Evolutionary conservation across 2,113 vertebrate genomes (phyloP).

Genomic region (Pseudopodoces humilis): DNA sequence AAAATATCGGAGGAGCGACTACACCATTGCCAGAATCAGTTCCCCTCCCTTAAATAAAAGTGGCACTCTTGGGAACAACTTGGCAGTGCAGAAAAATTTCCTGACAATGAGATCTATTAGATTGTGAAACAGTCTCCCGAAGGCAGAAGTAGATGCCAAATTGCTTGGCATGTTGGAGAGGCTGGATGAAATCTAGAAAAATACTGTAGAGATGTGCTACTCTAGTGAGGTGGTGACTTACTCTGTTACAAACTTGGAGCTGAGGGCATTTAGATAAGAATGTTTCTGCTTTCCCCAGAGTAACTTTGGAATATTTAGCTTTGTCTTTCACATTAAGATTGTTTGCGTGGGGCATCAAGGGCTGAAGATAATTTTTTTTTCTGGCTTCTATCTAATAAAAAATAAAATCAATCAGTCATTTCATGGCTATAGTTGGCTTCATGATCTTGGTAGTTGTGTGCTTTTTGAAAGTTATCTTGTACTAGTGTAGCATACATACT

Average conservation of each 20-base stretch:
- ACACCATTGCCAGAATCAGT: slow-evolving; percentile 50
- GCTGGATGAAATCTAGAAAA: slow-evolving; percentile 24
- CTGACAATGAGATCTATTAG: slow-evolving; percentile 69
- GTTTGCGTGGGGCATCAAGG: not conserved
- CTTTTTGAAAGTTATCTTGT: not conserved
- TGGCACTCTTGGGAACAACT: slow-evolving; percentile 45
- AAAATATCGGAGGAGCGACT: slow-evolving; percentile 60
- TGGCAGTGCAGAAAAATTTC: slow-evolving; percentile 57
- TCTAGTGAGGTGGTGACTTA: not conserved
- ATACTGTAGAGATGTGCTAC: not conserved
- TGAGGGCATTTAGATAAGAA: not conserved
- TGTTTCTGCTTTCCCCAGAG: not conserved
- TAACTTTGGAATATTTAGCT: not conserved
- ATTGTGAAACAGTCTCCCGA: slow-evolving; percentile 47
- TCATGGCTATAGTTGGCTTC: not conserved
- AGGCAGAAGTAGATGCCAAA: slow-evolving; percentile 55
- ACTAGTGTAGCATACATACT: not conserved
- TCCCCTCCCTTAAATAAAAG: slow-evolving; percentile 71
- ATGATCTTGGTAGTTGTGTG: not conserved
- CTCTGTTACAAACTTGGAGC: not conserved
- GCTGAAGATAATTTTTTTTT: not conserved
- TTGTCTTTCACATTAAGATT: not conserved
- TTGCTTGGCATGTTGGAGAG: slow-evolving; percentile 26
- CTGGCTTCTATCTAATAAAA: not conserved
- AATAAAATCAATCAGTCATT: not conserved